These are phyloP conservation scores for Trimorus sp. DNA, from an alignment of 2,888 invertebrate species.

Conservation along the genomic window DNA sequence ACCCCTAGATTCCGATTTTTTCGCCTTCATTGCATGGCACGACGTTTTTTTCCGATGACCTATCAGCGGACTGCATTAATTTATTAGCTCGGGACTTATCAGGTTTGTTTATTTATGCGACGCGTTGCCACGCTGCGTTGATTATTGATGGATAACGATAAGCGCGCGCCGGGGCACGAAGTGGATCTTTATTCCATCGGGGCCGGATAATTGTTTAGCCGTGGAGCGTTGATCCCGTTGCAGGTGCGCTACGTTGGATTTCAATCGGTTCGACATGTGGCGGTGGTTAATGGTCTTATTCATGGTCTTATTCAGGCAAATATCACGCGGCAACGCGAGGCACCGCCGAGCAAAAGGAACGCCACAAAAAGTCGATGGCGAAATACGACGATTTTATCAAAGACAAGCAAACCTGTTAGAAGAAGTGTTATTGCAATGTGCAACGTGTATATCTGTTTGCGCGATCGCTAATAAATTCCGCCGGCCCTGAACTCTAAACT, in stretches of 20 bases:
- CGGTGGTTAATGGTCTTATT: slow-evolving; percentile 68
- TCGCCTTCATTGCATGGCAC: no score
- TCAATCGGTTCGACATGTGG: slow-evolving; percentile 56
- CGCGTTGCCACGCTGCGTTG: slow-evolving; percentile 1
- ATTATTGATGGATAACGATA: slow-evolving; percentile 43
- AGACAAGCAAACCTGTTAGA: slow-evolving; percentile 77
- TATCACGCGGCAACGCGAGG: slow-evolving; percentile 49
- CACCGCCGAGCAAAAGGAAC: slow-evolving; percentile 71
- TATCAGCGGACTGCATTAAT: slow-evolving; percentile 31
- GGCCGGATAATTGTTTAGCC: slow-evolving; percentile 45
- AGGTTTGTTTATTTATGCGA: slow-evolving; percentile 26
- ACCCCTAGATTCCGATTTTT: no score
- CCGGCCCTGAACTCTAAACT: slow-evolving; percentile 70
- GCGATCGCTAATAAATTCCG: slow-evolving; percentile 79
- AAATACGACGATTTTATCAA: slow-evolving; percentile 78
- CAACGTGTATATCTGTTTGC: slow-evolving; percentile 75
- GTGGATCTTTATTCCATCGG: slow-evolving; percentile 30
- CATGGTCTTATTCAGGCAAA: slow-evolving; percentile 69
- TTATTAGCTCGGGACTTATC: slow-evolving; percentile 29
- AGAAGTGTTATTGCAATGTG: slow-evolving; percentile 78
- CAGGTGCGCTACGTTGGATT: slow-evolving; percentile 40
- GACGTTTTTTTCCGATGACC: background rate
- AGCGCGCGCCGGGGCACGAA: background rate
- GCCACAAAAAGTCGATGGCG: slow-evolving; percentile 73
- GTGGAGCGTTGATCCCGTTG: slow-evolving; percentile 45